Evolutionary conservation across 1,140 invertebrate species (phyloP).

Genomic region (Rhagoletis pomonella): DNA sequence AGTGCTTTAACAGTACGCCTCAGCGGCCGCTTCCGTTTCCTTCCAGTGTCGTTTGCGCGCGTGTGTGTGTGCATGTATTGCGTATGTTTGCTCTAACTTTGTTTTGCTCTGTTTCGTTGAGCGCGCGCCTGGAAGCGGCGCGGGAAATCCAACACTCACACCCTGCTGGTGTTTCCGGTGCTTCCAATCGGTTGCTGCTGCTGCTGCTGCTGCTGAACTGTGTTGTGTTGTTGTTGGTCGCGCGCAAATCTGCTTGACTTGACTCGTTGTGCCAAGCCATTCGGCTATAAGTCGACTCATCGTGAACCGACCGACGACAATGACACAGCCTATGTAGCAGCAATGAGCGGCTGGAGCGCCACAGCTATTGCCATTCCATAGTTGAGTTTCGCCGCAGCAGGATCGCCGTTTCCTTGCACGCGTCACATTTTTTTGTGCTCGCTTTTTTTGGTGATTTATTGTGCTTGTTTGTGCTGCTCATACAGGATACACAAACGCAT

Average conservation of each 20-base stretch:
- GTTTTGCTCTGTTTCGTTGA: neutral
- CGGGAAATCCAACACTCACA: constrained; percentile 43
- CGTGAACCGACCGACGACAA: constrained; percentile 3
- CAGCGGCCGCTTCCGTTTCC: constrained; percentile 32
- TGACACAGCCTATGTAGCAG: neutral
- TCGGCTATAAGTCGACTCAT: neutral
- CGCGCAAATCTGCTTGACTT: neutral
- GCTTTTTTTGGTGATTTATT: neutral
- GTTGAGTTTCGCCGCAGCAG: constrained; percentile 52
- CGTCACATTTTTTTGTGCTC: neutral
- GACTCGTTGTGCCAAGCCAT: neutral
- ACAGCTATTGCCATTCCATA: constrained; percentile 36
- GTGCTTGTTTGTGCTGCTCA: neutral
- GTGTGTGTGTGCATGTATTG: no score
- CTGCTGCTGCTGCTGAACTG: neutral
- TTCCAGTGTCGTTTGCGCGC: neutral
- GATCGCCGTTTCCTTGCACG: constrained; percentile 34
- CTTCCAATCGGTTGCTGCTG: constrained; percentile 48
- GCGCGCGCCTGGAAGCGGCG: constrained; percentile 37
- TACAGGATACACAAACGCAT: constrained; percentile 12
- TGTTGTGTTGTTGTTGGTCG: constrained; percentile 9
- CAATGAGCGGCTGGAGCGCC: constrained; percentile 33
- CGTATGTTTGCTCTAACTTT: neutral
- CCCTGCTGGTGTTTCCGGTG: constrained; percentile 10
- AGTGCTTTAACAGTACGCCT: neutral